phyloP scores from a whole-genome alignment of 2,113 vertebrate species.

The Sorex fumeus region DNA sequence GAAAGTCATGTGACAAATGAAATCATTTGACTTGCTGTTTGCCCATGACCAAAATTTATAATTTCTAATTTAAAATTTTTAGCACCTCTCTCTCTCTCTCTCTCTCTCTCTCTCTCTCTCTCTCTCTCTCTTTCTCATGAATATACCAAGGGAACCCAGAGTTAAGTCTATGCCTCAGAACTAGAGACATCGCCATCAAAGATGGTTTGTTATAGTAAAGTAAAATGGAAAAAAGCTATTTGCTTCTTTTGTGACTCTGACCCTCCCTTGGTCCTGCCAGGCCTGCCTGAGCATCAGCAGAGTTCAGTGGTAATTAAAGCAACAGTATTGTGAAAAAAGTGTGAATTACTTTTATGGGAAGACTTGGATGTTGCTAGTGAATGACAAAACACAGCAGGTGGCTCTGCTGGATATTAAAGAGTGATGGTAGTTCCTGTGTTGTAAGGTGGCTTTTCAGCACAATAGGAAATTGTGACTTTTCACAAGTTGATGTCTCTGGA shows the following conservation, averaged over 20 bases:
- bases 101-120: conserved; percentile 6
- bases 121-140: conserved; percentile 89
- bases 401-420: conserved; percentile 92
- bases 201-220: conserved; percentile 91
- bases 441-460: conserved; percentile 90
- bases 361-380: conserved; percentile 91
- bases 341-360: conserved; percentile 94
- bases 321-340: conserved; percentile 93
- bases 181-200: conserved; percentile 91
- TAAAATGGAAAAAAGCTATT: conserved; percentile 88
- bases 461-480: conserved; percentile 92
- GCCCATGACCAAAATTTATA: conserved; percentile 76
- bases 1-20: conserved; percentile 52
- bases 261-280: conserved; percentile 91
- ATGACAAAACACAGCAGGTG: conserved; percentile 92
- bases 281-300: conserved; percentile 91
- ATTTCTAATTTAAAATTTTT: conserved; percentile 82
- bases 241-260: conserved; percentile 91
- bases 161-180: conserved; percentile 89
- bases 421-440: conserved; percentile 87
- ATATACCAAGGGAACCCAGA: conserved; percentile 88
- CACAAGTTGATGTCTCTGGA: conserved; percentile 90
- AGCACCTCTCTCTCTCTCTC: background rate
- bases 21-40: conserved; percentile 74
- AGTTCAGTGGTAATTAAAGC: conserved; percentile 94